Evolutionary conservation across 2,113 vertebrate genomes (phyloP).

Genomic region (Stercorarius parasiticus): DNA sequence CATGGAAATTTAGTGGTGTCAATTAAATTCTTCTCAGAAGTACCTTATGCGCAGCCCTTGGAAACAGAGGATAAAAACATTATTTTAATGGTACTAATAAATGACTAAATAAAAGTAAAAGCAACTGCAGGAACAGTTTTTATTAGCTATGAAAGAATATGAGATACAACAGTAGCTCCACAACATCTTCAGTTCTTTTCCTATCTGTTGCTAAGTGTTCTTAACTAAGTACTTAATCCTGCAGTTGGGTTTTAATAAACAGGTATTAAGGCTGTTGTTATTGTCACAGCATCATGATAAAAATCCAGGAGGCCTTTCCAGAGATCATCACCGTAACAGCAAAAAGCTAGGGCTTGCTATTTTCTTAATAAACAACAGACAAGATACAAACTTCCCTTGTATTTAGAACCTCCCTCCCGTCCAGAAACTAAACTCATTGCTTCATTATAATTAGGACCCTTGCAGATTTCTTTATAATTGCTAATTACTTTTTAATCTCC

Average conservation of each 20-base stretch:
- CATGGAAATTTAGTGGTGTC: not conserved
- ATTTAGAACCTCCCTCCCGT: not conserved
- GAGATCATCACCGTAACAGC: not conserved
- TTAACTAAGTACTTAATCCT: constrained; percentile 21
- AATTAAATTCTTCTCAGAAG: not conserved
- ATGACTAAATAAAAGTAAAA: not conserved
- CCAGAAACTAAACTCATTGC: constrained; percentile 39
- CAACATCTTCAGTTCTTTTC: not conserved
- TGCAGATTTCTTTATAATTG: constrained; percentile 64
- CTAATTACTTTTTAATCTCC: constrained; percentile 73
- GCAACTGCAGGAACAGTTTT: not conserved
- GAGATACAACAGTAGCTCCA: not conserved
- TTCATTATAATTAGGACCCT: constrained; percentile 41
- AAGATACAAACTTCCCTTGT: not conserved
- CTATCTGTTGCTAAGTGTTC: not conserved
- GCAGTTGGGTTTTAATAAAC: constrained; percentile 1
- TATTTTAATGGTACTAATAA: not conserved
- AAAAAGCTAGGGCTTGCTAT: not conserved
- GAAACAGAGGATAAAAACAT: not conserved
- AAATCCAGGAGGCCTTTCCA: not conserved
- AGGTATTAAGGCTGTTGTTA: not conserved
- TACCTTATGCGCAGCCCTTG: not conserved
- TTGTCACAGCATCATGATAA: not conserved
- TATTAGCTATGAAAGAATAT: not conserved
- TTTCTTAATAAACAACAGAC: constrained; percentile 21